Evolutionary conservation across 2,797 vertebrate species (phyloP).

Genomic region (Schizothorax lantsangensis): DNA sequence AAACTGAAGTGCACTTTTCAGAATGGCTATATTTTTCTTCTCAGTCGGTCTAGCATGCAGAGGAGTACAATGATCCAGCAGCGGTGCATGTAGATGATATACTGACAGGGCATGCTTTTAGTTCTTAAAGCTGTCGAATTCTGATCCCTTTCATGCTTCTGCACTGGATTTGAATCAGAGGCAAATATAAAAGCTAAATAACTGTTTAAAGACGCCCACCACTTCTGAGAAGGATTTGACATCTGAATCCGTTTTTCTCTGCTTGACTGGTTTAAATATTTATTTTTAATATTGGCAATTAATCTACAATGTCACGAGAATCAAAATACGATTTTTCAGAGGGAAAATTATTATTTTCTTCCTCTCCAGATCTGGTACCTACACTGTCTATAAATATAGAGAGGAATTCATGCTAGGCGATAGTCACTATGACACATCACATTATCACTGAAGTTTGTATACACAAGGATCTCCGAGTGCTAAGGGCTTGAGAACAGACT

Average conservation of each 20-base stretch:
- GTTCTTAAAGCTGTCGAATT: constrained; percentile 10
- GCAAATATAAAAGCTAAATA: constrained; percentile 36
- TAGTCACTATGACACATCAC: neutral
- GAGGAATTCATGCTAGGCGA: neutral
- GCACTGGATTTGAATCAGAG: constrained; percentile 30
- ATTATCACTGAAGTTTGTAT: constrained; percentile 8
- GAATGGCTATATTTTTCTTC: constrained; percentile 33
- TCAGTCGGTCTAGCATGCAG: constrained; percentile 37
- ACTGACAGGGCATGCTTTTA: constrained; percentile 1
- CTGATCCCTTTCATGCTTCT: constrained; percentile 13
- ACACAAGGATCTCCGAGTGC: neutral
- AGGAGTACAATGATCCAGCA: constrained; percentile 34
- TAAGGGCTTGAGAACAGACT: neutral
- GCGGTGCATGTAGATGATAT: neutral
- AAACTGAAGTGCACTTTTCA: constrained; percentile 45
- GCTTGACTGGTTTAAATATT: constrained; percentile 24
- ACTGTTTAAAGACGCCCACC: constrained; percentile 5
- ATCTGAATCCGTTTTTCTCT: constrained; percentile 6
- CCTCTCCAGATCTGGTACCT: neutral
- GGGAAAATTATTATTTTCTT: neutral
- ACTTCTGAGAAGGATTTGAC: constrained; percentile 18
- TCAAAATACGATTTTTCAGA: neutral
- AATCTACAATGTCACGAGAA: neutral
- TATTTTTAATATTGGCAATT: constrained; percentile 25
- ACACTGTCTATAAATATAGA: constrained; percentile 12